Conservation (phyloP, 2,888 invertebrate species). For the Dolomedes plantarius region DNA sequence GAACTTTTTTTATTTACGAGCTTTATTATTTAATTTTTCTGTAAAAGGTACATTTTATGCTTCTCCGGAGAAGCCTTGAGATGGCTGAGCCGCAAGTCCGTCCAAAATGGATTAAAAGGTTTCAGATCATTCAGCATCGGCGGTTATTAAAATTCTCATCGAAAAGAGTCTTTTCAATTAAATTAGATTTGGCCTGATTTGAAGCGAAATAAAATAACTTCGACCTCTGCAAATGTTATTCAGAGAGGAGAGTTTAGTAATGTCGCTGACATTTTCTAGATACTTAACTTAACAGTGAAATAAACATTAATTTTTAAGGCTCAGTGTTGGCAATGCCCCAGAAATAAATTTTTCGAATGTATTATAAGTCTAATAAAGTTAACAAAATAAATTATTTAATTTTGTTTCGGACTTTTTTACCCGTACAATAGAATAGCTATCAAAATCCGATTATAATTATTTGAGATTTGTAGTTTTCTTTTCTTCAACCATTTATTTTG, state of each 20-base stretch:
- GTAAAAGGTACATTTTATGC: constrained; percentile 10
- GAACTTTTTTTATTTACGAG: constrained; percentile 49
- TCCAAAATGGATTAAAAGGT: constrained; percentile 7
- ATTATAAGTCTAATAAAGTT: too few species aligned
- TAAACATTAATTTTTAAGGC: too few species aligned
- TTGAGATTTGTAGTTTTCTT: too few species aligned
- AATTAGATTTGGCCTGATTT: background rate
- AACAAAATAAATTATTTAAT: too few species aligned
- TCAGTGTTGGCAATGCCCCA: too few species aligned
- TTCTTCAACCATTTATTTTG: too few species aligned
- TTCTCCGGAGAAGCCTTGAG: background rate
- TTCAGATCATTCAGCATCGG: background rate
- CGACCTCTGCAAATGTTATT: background rate
- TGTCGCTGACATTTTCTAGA: too few species aligned
- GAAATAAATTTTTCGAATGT: too few species aligned
- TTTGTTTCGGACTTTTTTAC: too few species aligned
- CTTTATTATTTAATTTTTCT: constrained; percentile 12
- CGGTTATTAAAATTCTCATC: constrained; percentile 8
- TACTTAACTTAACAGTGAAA: too few species aligned
- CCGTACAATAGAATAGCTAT: too few species aligned
- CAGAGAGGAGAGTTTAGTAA: background rate
- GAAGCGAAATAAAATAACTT: background rate
- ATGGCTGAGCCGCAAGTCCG: constrained; percentile 4
- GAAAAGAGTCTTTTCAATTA: background rate
- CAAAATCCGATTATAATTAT: too few species aligned